Conservation (phyloP, 2,797 vertebrate species). For the Malurus splendens region DNA sequence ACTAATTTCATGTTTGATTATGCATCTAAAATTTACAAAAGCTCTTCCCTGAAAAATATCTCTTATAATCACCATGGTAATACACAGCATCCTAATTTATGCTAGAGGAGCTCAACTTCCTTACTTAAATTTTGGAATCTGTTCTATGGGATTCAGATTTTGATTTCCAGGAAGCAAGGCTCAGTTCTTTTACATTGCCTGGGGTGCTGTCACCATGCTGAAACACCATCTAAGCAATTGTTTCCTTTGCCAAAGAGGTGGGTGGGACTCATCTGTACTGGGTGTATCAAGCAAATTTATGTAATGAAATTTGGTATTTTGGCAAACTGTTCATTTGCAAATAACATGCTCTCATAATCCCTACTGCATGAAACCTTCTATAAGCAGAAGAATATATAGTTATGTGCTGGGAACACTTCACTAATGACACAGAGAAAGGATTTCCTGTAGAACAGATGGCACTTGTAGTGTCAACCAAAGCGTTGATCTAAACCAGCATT, state of each 20-base stretch:
- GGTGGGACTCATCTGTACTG: neutral
- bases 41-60: neutral
- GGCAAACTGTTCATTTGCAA: neutral
- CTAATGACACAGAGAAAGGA: conserved; percentile 40
- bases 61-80: neutral
- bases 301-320: neutral
- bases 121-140: neutral
- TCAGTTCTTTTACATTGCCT: neutral
- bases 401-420: conserved; percentile 41
- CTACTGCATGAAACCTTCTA: neutral
- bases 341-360: neutral
- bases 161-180: neutral
- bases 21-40: neutral
- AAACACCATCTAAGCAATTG: neutral
- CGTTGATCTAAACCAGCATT: conserved; percentile 49
- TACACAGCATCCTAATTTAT: neutral
- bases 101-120: neutral
- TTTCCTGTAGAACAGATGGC: conserved; percentile 62
- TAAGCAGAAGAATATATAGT: conserved; percentile 6
- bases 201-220: neutral
- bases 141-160: neutral
- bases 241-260: neutral
- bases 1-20: neutral
- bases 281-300: neutral
- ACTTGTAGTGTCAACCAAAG: conserved; percentile 38